Evolutionary conservation across 2,797 vertebrate genomes (phyloP), one percentile per base, ranked within the genome.

Genomic region (Eremophila alpestris): DNA sequence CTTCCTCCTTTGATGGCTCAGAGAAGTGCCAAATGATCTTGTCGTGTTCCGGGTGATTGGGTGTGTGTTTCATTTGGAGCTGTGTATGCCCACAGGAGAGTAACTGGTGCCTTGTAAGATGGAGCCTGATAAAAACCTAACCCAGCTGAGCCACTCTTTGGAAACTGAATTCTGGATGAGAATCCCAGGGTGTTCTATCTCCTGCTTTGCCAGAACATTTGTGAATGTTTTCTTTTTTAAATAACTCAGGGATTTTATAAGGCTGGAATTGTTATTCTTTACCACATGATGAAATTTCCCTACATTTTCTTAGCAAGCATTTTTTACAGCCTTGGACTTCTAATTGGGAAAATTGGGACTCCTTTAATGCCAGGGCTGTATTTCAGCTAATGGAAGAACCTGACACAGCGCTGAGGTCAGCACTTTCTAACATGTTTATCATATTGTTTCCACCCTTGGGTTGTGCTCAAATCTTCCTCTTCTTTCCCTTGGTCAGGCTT

Each of bases 291-390:
- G 7, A 60, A 86, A 70, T 63, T 77, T 94, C 60, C 40, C 49
- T 70, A 3, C 62, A 21, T 93, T 92, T 95, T 90, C 90, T 49
- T 83, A 86, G 74, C 74, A 91, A 93, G 88, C 74, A 26, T 80
- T 86, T 91, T 95, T 97, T 84, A 94, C 41, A 58, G 46, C 60
- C 77, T 76, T 64, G 75, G 67, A 74, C 63, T 92, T 93, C 64
- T 94, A 91, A 94, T 95, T 96, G 95, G 89, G 91, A 89, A 95
- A 87, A 90, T 23, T 70, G 87, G 89, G 93, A 93, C 51, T 80
- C 54, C 62, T 90, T 83, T 90, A 93, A 68, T 58, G 45, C 73
- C 88, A 83, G 76, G 38, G 75, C 73, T 69, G 56, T 91, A 90
- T 94, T 93, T 95, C 84, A 94, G 76, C 63, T 93, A 92, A 81